These are phyloP conservation scores for Rhyacophila evoluta DNA, from an alignment of 2,888 invertebrate species.

Conservation along the genomic window DNA sequence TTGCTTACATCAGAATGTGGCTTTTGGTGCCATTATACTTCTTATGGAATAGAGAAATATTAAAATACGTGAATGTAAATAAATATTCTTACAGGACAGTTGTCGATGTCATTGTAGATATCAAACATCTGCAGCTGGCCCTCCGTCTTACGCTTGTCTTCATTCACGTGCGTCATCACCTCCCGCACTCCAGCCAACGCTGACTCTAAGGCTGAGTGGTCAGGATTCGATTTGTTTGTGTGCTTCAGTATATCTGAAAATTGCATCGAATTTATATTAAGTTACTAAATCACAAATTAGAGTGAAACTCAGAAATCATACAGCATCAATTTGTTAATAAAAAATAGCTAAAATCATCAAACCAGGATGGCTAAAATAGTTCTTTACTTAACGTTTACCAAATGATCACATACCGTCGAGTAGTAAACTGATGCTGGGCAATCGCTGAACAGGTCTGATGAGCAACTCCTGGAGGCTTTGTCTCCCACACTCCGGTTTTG, in stretches of 20 bases:
- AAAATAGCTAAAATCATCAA: too few relatives aligned
- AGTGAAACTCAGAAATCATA: too few relatives aligned
- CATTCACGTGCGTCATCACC: constrained; percentile 97
- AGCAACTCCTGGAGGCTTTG: constrained; percentile 96
- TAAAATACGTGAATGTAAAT: too few relatives aligned
- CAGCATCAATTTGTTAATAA: too few relatives aligned
- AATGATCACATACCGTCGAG: constrained; percentile 88
- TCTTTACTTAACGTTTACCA: too few relatives aligned
- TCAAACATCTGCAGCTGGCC: constrained; percentile 96
- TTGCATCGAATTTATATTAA: background rate
- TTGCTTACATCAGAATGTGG: too few relatives aligned
- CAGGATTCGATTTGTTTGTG: constrained; percentile 89
- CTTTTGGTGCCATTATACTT: too few relatives aligned
- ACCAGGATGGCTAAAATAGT: too few relatives aligned
- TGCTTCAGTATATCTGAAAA: constrained; percentile 89
- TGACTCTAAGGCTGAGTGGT: constrained; percentile 84
- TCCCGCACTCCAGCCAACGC: constrained; percentile 90
- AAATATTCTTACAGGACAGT: constrained; percentile 83
- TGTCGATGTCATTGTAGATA: constrained; percentile 97
- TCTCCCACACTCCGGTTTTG: constrained; percentile 94
- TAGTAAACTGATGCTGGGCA: constrained; percentile 95
- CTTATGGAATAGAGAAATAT: too few relatives aligned
- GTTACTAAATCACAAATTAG: background rate
- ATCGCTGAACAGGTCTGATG: constrained; percentile 96
- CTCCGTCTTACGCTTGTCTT: constrained; percentile 97